These are phyloP conservation scores for Lasius platythorax DNA, from an alignment of 2,888 invertebrate species.

Conservation along the genomic window DNA sequence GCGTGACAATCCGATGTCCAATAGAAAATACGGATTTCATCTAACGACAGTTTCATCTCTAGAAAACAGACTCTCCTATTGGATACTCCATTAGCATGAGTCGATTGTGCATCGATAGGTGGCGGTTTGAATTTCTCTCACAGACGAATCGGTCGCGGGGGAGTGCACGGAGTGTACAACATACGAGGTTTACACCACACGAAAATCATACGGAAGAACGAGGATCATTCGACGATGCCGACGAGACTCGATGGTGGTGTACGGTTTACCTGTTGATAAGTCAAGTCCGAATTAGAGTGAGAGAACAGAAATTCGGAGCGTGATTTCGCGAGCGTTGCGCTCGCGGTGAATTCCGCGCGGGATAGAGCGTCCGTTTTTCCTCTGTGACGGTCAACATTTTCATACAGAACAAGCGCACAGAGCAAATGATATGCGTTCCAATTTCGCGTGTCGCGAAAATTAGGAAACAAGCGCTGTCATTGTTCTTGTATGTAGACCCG, in stretches of 20 bases:
- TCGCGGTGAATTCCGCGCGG: constrained; percentile 31
- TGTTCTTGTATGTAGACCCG: constrained; percentile 59
- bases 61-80: background rate
- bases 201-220: constrained; percentile 22
- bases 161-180: background rate
- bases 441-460: constrained; percentile 62
- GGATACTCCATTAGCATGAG: background rate
- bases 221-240: constrained; percentile 70
- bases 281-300: constrained; percentile 55
- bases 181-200: constrained; percentile 17
- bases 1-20: too few relatives aligned
- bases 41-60: too few relatives aligned
- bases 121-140: constrained; percentile 20
- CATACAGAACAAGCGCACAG: constrained; percentile 72
- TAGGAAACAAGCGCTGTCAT: constrained; percentile 66
- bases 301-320: constrained; percentile 53
- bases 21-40: too few relatives aligned
- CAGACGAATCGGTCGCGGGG: background rate
- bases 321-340: constrained; percentile 31
- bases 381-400: constrained; percentile 68
- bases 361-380: constrained; percentile 48
- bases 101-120: constrained; percentile 43
- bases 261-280: constrained; percentile 78
- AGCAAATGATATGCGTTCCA: constrained; percentile 70
- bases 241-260: constrained; percentile 70